These are phyloP conservation scores for Gymnothorax reevesii DNA, from an alignment of 2,797 vertebrate species.

Conservation along the genomic window DNA sequence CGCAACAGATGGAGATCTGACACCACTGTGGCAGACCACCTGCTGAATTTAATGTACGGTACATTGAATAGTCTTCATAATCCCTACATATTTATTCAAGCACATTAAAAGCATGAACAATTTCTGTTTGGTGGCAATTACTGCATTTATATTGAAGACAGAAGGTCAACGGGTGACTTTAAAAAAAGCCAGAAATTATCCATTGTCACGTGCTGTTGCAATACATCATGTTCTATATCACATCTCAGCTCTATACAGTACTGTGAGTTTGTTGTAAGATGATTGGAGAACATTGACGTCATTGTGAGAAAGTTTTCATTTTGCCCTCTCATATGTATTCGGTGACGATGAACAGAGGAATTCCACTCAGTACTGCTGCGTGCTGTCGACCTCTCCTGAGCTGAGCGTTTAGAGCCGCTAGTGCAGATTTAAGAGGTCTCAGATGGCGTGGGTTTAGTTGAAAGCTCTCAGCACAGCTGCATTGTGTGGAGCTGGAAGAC, in stretches of 20 bases:
- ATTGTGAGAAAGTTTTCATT: background rate
- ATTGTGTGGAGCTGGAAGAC: background rate
- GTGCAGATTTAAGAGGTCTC: slow-evolving; percentile 14
- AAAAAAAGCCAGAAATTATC: background rate
- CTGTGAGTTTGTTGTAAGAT: background rate
- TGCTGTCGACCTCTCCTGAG: background rate
- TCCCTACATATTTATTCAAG: background rate
- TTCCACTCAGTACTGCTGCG: background rate
- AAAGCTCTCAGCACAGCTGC: background rate
- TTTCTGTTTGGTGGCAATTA: background rate
- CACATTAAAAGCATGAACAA: background rate
- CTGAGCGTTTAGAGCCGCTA: background rate
- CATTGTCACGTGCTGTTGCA: background rate
- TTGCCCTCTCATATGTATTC: background rate
- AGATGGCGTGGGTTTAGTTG: background rate
- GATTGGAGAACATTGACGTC: background rate
- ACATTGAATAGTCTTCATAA: background rate
- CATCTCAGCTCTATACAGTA: background rate
- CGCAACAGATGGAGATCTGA: background rate
- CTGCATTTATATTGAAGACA: background rate
- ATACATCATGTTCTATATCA: background rate
- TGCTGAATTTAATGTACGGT: background rate
- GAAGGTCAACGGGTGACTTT: background rate
- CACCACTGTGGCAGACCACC: background rate
- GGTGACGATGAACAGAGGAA: background rate